Evolutionary conservation across 2,797 vertebrate genomes (phyloP).

Genomic region (Aulostomus chinensis): DNA sequence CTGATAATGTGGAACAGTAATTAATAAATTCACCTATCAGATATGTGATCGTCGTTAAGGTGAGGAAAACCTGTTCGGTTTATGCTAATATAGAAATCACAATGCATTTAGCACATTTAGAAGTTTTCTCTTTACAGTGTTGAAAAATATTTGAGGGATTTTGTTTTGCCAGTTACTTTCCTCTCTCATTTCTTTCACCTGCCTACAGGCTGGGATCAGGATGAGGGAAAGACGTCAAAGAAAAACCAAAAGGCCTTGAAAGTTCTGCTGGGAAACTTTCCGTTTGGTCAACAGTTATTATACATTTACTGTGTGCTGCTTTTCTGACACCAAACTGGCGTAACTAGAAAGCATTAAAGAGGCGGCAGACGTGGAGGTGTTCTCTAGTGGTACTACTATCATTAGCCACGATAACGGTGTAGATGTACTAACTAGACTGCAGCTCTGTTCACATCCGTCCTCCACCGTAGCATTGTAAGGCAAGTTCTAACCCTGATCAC

Average conservation of each 20-base stretch:
- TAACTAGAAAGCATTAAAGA: no score
- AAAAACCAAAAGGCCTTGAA: neutral
- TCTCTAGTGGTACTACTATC: no score
- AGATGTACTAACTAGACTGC: no score
- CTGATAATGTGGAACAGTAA: slow-evolving; percentile 15
- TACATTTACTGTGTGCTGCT: neutral
- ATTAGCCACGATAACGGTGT: no score
- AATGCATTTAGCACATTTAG: no score
- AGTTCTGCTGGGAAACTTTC: slow-evolving; percentile 14
- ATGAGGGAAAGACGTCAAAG: neutral
- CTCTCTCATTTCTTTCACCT: slow-evolving; percentile 10
- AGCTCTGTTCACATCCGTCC: no score
- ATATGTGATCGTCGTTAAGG: no score
- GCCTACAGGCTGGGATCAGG: slow-evolving; percentile 4
- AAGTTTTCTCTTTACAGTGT: neutral
- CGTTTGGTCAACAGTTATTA: neutral
- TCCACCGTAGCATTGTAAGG: no score
- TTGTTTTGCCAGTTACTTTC: neutral
- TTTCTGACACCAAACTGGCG: neutral
- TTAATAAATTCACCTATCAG: slow-evolving; percentile 27
- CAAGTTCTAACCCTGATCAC: no score
- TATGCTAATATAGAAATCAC: no score
- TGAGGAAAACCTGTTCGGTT: no score
- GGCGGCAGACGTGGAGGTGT: no score
- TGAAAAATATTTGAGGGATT: slow-evolving; percentile 11